A percentile compares a stretch with the other conserved stretches of the same genome.
Conservation (phyloP, 2,113 vertebrate genomes). For the Hippocampus abdominalis region DNA sequence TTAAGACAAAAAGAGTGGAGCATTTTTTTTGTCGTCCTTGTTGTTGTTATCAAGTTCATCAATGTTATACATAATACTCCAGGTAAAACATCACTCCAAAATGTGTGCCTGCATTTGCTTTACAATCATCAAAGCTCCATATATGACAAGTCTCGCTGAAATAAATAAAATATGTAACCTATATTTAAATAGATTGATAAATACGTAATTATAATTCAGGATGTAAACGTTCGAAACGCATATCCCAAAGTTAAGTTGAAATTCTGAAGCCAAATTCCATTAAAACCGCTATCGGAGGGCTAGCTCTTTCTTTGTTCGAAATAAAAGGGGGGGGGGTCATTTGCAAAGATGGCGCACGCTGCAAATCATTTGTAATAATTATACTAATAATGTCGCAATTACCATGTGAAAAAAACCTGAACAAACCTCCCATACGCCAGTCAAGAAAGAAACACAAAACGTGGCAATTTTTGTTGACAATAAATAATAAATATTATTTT, state of each 20-base stretch:
- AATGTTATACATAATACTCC: background rate
- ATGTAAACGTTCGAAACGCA: background rate
- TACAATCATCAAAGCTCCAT: background rate
- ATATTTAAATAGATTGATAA: constrained; percentile 6
- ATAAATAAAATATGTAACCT: background rate
- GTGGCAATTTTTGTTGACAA: constrained; percentile 93
- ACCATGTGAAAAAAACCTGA: background rate
- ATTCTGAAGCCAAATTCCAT: background rate
- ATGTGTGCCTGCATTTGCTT: background rate
- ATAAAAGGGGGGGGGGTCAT: background rate
- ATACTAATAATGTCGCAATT: background rate
- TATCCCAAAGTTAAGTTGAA: background rate
- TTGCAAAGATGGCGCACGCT: background rate
- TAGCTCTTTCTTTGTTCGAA: background rate
- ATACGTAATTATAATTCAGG: background rate
- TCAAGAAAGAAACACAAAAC: constrained; percentile 95
- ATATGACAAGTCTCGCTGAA: background rate
- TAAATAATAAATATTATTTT: constrained; percentile 99
- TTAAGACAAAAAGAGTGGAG: background rate
- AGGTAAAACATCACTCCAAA: background rate
- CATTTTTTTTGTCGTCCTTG: background rate
- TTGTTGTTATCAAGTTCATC: background rate
- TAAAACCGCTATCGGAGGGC: background rate
- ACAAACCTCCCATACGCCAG: constrained; percentile 79
- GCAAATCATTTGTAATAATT: background rate